Percentiles rank a stretch among this genome's conserved stretches.
Evolutionary conservation across 2,113 vertebrate species (phyloP).

Genomic region (Thunnus maccoyii): DNA sequence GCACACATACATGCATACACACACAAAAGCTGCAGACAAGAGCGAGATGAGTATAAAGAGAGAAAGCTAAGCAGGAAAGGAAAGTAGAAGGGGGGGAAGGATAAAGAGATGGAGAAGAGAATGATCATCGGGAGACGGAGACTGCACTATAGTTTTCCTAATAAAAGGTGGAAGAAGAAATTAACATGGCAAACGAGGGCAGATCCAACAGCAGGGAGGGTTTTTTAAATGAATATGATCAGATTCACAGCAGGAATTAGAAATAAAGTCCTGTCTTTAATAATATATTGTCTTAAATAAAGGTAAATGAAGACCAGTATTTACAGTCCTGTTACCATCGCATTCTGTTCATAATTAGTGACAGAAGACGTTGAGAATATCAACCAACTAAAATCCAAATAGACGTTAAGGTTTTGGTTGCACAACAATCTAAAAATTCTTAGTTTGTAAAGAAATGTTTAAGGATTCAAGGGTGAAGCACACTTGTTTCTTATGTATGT

Average conservation of each 20-base stretch:
- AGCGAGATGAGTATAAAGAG: neutral
- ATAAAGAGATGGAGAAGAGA: neutral
- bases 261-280: constrained; percentile 1
- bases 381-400: constrained; percentile 22
- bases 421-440: constrained; percentile 19
- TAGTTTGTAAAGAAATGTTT: constrained; percentile 7
- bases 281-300: neutral
- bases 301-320: neutral
- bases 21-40: constrained; percentile 38
- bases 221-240: constrained; percentile 17
- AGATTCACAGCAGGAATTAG: constrained; percentile 19
- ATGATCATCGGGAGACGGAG: neutral
- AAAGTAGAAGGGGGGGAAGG: neutral
- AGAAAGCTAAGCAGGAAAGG: constrained; percentile 14
- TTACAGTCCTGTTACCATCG: neutral
- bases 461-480: constrained; percentile 4
- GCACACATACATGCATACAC: constrained; percentile 24
- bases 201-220: neutral
- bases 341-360: neutral
- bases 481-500: constrained; percentile 12
- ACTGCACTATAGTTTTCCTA: neutral
- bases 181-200: constrained; percentile 11
- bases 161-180: constrained; percentile 2
- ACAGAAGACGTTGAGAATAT: neutral
- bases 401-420: constrained; percentile 31